Conservation (phyloP, 2,888 invertebrate species). For the Hemistola chrysoprasaria region DNA sequence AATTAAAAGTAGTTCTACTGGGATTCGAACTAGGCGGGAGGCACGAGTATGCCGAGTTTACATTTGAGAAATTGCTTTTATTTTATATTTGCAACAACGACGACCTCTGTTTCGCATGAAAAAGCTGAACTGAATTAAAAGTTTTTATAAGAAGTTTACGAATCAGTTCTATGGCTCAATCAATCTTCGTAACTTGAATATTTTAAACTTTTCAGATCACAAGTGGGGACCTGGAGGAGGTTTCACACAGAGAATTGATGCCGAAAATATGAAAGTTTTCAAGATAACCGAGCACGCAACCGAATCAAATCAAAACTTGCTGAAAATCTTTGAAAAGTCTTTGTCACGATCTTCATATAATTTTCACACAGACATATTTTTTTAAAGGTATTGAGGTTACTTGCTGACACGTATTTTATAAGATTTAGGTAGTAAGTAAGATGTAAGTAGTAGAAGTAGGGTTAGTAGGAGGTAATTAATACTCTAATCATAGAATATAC, state of each 20-base stretch:
- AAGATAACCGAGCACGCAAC: slow-evolving; percentile 10
- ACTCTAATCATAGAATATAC: no score
- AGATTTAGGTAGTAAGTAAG: no score
- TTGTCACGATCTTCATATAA: slow-evolving; percentile 1
- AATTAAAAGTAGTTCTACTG: slow-evolving; percentile 58
- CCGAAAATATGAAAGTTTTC: slow-evolving; percentile 13
- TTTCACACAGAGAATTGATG: slow-evolving; percentile 5
- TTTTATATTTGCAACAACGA: no score
- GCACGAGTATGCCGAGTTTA: slow-evolving; percentile 26
- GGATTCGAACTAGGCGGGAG: slow-evolving; percentile 47
- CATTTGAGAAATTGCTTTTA: slow-evolving; percentile 21
- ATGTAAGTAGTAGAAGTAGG: no score
- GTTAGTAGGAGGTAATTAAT: no score
- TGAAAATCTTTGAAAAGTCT: slow-evolving; percentile 12
- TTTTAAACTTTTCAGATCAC: slow-evolving; percentile 2
- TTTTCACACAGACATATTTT: neutral
- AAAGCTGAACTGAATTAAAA: no score
- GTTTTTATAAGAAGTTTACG: neutral
- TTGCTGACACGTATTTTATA: no score
- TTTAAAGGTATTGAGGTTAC: no score
- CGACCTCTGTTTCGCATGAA: no score
- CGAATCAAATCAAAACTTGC: slow-evolving; percentile 15
- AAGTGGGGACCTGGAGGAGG: neutral
- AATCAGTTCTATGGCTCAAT: neutral
- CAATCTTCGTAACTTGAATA: neutral